Evolutionary conservation across 2,888 invertebrate species (phyloP).

Genomic region (Chrysodeixis includens): DNA sequence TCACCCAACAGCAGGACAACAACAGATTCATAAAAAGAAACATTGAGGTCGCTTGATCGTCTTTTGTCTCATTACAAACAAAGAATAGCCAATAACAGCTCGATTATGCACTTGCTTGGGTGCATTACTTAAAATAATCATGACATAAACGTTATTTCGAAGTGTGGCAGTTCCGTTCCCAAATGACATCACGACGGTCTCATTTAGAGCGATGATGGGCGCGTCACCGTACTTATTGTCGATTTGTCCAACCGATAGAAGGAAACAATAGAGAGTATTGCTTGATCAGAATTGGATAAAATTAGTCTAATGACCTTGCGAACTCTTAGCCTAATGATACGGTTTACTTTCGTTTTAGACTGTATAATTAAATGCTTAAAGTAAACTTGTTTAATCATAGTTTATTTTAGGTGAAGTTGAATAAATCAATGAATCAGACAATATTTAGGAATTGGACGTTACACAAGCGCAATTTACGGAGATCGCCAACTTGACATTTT

Average conservation of each 20-base stretch:
- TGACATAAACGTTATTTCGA: neutral
- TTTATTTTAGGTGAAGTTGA: no score
- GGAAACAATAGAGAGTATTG: neutral
- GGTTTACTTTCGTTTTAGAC: neutral
- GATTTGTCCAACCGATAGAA: constrained; percentile 1
- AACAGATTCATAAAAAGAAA: no score
- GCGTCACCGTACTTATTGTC: constrained; percentile 1
- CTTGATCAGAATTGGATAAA: constrained; percentile 4
- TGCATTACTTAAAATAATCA: neutral
- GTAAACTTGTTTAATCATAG: no score
- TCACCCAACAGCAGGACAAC: no score
- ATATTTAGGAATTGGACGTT: no score
- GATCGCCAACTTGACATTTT: no score
- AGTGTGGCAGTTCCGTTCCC: neutral
- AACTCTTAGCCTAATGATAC: constrained; percentile 3
- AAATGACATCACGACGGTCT: constrained; percentile 4
- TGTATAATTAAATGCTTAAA: neutral
- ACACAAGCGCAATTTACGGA: no score
- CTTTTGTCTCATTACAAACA: neutral
- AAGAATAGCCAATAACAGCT: no score
- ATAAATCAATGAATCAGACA: no score
- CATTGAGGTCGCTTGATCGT: neutral
- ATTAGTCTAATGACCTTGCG: neutral
- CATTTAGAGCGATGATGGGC: constrained; percentile 1
- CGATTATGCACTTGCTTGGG: neutral